A percentile compares a stretch with the other conserved stretches of the same genome.
Conservation (phyloP, 1,140 invertebrate species). For the Panulirus ornatus region DNA sequence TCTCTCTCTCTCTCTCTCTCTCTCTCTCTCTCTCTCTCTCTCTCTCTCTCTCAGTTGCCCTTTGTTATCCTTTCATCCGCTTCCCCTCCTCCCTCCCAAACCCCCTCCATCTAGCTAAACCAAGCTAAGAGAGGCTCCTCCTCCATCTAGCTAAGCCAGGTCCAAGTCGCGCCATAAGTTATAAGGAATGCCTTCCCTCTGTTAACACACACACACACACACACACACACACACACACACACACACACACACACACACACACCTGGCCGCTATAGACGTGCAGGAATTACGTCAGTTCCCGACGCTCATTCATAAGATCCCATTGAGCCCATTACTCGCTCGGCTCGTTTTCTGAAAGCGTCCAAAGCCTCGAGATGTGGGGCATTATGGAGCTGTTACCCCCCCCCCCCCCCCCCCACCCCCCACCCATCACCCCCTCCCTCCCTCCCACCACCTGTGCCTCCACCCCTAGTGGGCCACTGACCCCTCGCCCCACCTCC, state of each 20-base stretch:
- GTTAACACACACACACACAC: background rate
- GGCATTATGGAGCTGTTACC: too few relatives aligned
- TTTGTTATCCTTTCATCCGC: background rate
- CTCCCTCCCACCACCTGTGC: too few relatives aligned
- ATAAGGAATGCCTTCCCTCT: background rate
- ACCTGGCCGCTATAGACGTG: background rate
- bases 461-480: too few relatives aligned
- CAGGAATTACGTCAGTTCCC: too few relatives aligned
- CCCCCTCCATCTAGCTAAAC: background rate
- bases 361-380: too few relatives aligned
- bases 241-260: background rate
- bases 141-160: background rate
- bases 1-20: background rate
- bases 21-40: background rate
- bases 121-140: background rate
- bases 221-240: slow-evolving; percentile 1
- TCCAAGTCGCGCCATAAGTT: background rate
- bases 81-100: background rate
- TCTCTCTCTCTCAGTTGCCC: background rate
- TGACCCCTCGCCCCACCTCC: too few relatives aligned
- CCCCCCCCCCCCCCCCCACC: too few relatives aligned
- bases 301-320: too few relatives aligned
- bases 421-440: too few relatives aligned
- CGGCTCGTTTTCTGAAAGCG: too few relatives aligned
- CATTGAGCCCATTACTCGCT: too few relatives aligned